Evolutionary conservation across 2,113 vertebrate species (phyloP), one percentile per base, ranked within the genome.

Genomic region (Ursus arctos): DNA sequence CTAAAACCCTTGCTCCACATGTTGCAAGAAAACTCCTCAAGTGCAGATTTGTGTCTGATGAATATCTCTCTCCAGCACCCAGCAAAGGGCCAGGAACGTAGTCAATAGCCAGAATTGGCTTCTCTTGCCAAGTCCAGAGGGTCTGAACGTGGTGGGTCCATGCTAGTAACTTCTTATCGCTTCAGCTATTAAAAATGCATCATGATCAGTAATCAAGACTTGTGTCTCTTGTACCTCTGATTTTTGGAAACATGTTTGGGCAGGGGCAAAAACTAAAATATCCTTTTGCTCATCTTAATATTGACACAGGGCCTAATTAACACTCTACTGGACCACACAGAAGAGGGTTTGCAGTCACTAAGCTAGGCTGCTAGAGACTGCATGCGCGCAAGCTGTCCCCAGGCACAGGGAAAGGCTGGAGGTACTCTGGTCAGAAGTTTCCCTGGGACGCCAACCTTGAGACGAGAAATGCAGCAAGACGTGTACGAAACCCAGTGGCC

Each of bases 1-100:
- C 22, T 74, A 18, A 67, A 47, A 88, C 26, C 26, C 21, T 81
- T 85, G 19, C 9, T 83, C 3, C 18, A 6, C 7, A 3, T 40
- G 4, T 86, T 81, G 12, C 31, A 63, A 67, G 89, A 51, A 36
- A 71, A 49, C 33, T 40, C 79, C 69, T 65, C 59, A 11, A 55
- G 59, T 16, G 2, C 40, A 79, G 82, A 31, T 18, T 83, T 33
- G 22, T 92, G 33, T 94, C 59, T 84, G 53, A 90, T 69, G 36
- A 43, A 3, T 14, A 21, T 92, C 65, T 65, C 47, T 90, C 57
- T 74, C 33, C 6, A 61, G 47, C 14, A 51, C 13, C 53, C 18
- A 21, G 31, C n/a, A 22, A 14, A 89, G 3, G 18, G 43, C 19
- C 5, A 2, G 3, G 28, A 18, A 33, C 2, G 0, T 0, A 26